phyloP scores from a whole-genome alignment of 1,140 invertebrate genomes.

The Euglossa dilemma region DNA sequence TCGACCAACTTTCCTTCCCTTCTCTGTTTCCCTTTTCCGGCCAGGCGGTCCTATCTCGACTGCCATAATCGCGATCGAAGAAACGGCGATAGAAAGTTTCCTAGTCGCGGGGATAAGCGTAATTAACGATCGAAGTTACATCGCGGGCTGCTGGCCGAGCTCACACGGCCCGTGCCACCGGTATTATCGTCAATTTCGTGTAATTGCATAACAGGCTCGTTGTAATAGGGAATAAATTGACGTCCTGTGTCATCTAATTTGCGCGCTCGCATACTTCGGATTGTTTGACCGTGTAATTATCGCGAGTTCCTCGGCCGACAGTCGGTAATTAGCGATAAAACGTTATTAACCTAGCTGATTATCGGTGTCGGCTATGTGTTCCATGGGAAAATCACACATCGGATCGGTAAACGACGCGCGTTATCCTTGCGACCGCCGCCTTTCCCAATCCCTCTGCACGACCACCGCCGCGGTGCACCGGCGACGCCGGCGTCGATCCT shows the following conservation, averaged over 20 bases:
- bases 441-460: not conserved
- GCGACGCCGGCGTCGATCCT: too few relatives aligned
- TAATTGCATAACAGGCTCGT: conserved; percentile 42
- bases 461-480: too few relatives aligned
- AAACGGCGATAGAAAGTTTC: conserved; percentile 40
- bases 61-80: not conserved
- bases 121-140: conserved; percentile 53
- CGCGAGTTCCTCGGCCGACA: conserved; percentile 36
- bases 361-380: not conserved
- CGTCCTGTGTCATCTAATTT: conserved; percentile 52
- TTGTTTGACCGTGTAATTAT: conserved; percentile 51
- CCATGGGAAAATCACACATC: conserved; percentile 11
- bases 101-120: conserved; percentile 21
- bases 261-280: conserved; percentile 46
- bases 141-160: not conserved
- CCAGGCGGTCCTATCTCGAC: not conserved
- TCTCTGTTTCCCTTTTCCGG: not conserved
- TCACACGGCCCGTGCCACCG: not conserved
- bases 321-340: conserved; percentile 49
- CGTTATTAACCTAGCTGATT: conserved; percentile 32
- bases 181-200: conserved; percentile 50
- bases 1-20: not conserved
- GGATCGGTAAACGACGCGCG: not conserved
- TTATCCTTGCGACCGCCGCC: not conserved
- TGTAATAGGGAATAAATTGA: conserved; percentile 51